phyloP scores from a whole-genome alignment of 2,888 invertebrate genomes.

The Acrobasis suavella region DNA sequence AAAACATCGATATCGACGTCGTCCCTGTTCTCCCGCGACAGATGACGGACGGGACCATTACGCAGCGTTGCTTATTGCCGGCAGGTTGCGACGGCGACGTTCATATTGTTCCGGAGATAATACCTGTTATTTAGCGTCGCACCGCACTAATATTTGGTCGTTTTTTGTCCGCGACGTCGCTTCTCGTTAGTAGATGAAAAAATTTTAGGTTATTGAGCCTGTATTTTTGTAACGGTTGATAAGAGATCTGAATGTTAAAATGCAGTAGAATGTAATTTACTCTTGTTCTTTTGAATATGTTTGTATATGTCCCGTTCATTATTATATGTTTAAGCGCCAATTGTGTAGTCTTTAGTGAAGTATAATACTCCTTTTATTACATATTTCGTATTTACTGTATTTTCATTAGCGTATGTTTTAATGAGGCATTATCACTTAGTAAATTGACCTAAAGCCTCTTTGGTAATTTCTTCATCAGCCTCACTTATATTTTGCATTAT shows the following conservation, averaged over 20 bases:
- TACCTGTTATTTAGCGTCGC: conserved; percentile 65
- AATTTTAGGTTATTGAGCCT: neutral
- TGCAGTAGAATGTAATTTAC: neutral
- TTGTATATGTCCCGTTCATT: too few species aligned
- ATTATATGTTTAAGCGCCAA: too few species aligned
- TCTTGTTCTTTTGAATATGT: neutral
- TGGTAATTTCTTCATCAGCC: too few species aligned
- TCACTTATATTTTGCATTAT: too few species aligned
- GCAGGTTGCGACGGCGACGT: conserved; percentile 52
- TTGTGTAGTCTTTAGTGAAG: too few species aligned
- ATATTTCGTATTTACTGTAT: too few species aligned
- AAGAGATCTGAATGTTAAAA: neutral
- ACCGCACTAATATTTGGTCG: conserved; percentile 62
- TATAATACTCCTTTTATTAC: too few species aligned
- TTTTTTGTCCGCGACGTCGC: conserved; percentile 57
- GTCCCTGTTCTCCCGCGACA: conserved; percentile 33
- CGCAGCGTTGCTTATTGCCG: conserved; percentile 56
- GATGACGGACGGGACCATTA: conserved; percentile 70
- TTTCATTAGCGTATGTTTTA: too few species aligned
- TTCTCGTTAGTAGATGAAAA: conserved; percentile 46
- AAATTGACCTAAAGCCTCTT: too few species aligned
- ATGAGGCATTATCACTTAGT: too few species aligned
- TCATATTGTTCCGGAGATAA: conserved; percentile 71
- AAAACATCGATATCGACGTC: conserved; percentile 42
- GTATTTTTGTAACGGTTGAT: neutral